A percentile compares a stretch with the other conserved stretches of the same genome.
These are phyloP conservation scores for Napeogenes sylphis DNA, from an alignment of 2,888 invertebrate species.

Conservation along the genomic window DNA sequence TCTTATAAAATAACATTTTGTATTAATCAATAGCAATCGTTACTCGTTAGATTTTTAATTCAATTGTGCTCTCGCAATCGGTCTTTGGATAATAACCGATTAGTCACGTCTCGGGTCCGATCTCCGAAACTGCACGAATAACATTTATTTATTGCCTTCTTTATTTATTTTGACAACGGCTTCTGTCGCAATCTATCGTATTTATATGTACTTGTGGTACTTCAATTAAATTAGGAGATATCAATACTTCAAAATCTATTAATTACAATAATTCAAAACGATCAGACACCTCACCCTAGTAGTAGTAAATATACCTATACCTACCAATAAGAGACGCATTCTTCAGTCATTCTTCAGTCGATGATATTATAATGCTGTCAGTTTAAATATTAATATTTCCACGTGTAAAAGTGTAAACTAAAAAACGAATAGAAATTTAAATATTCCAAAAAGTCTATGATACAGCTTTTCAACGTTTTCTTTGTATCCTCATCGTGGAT, in stretches of 20 bases:
- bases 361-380: too few species aligned
- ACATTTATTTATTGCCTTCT: neutral
- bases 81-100: conserved; percentile 25
- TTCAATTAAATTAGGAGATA: too few species aligned
- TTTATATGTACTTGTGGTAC: neutral
- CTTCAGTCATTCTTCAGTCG: too few species aligned
- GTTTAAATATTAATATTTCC: too few species aligned
- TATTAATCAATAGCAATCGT: conserved; percentile 17
- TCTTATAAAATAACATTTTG: conserved; percentile 15
- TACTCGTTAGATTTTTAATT: conserved; percentile 17
- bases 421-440: neutral
- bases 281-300: too few species aligned
- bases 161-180: neutral
- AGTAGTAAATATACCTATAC: too few species aligned
- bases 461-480: conserved; percentile 12
- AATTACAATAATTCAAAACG: too few species aligned
- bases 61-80: conserved; percentile 23
- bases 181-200: neutral
- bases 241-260: too few species aligned
- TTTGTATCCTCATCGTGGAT: conserved; percentile 17
- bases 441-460: conserved; percentile 6
- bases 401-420: neutral
- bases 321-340: too few species aligned
- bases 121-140: neutral
- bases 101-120: conserved; percentile 21